Conservation (phyloP, 2,888 invertebrate genomes). For the Nebria brevicollis region DNA sequence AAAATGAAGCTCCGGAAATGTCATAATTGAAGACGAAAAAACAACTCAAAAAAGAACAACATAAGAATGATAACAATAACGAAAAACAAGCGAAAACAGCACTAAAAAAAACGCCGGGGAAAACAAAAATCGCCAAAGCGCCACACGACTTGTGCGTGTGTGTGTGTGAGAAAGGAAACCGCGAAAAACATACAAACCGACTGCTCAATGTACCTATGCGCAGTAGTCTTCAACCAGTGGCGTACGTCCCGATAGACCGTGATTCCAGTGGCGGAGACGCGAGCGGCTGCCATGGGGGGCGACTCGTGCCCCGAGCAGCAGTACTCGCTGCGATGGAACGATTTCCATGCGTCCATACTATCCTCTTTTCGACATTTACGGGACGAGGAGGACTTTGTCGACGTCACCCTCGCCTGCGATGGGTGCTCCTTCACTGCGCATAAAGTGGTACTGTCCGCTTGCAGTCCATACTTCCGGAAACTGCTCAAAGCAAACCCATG, state of each 20-base stretch:
- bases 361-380: conserved; percentile 88
- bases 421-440: conserved; percentile 90
- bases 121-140: conserved; percentile 6
- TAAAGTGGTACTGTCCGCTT: conserved; percentile 90
- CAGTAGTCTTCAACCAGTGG: conserved; percentile 59
- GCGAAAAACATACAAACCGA: not conserved
- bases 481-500: conserved; percentile 90
- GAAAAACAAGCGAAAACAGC: conserved; percentile 36
- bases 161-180: not conserved
- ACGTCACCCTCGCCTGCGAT: conserved; percentile 92
- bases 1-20: conserved; percentile 44
- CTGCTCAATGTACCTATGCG: conserved; percentile 10
- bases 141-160: no score
- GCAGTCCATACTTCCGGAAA: conserved; percentile 91
- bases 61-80: conserved; percentile 28
- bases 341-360: conserved; percentile 91
- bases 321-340: conserved; percentile 94
- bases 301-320: conserved; percentile 78
- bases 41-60: conserved; percentile 34
- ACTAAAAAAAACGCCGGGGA: conserved; percentile 6
- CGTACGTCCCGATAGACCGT: conserved; percentile 52
- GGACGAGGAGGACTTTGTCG: conserved; percentile 92
- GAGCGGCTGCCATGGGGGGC: conserved; percentile 69
- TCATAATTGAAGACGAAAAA: conserved; percentile 44
- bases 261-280: conserved; percentile 22